Evolutionary conservation across 2,113 vertebrate genomes (phyloP).

Genomic region (Geococcyx californianus): DNA sequence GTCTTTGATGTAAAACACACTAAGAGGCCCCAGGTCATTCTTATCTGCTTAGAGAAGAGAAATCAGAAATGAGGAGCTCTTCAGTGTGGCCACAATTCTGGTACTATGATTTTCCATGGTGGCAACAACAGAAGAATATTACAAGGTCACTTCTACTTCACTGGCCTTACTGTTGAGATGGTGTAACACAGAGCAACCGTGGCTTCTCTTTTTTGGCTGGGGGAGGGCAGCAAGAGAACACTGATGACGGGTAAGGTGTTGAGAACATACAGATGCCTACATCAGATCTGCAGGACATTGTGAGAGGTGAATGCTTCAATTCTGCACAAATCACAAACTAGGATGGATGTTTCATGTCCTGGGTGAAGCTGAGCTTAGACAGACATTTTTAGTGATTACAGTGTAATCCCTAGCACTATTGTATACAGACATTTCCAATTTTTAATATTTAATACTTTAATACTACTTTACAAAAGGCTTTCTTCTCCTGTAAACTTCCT

Average conservation of each 20-base stretch:
- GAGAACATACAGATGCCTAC: background rate
- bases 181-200: background rate
- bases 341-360: background rate
- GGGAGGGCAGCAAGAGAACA: background rate
- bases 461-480: background rate
- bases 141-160: background rate
- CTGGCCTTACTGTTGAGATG: background rate
- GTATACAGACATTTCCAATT: background rate
- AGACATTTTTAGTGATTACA: background rate
- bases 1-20: conserved; percentile 87
- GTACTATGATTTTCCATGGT: background rate
- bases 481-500: background rate
- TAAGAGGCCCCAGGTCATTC: conserved; percentile 73
- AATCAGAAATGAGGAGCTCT: conserved; percentile 66
- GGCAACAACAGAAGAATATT: background rate
- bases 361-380: background rate
- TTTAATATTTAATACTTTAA: background rate
- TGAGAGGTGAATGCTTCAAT: background rate
- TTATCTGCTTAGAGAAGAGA: conserved; percentile 75
- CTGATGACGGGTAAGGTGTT: background rate
- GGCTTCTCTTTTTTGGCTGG: background rate
- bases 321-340: background rate
- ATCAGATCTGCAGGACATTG: background rate
- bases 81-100: background rate
- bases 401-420: background rate